Base-by-base conservation (phyloP, 2,113 vertebrate species). In the Atractosteus spatula region DNA sequence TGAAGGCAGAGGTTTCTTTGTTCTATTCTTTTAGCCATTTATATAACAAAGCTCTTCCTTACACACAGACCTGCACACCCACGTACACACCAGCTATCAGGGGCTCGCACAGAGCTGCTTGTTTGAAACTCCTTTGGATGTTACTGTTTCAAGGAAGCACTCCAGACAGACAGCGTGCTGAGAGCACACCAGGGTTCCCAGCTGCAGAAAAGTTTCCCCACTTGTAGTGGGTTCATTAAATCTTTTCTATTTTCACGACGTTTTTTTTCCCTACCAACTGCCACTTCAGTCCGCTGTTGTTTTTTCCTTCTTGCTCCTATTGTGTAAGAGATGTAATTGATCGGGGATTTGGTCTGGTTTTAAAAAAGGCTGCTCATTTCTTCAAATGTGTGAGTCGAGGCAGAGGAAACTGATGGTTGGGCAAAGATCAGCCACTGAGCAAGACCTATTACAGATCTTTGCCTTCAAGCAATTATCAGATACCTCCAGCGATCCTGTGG, bases 1-100 rank as follows among this genome's bases (percentile, higher is more conserved):
- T 29, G 10, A 44, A 41, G 41, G 61, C 55, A 55, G 13, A 41
- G 17, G 16, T 56, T 41, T 62, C 51, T 76, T 76, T 77, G 66
- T 69, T 73, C 62, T 61, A n/a, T 47, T 74, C 69, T 44, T 62
- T 16, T 63, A 66, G 71, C 67, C 70, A 64, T 76, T 76, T 72
- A 62, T 61, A 59, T 57, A 66, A 59, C 54, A 43, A 43, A 57
- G 10, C 12, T n/a, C 44, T 51, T 44, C 69, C 63, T 43, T 54
- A 51, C 17, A 66, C 69, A 16, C 69, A 62, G 12, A 47, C 8
- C 17, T 51, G 45, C 70, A 45, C 42, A 41, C 66, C 41, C 45
- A 51, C 12, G 17, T 47, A 44, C 47, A 45, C 57, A 47, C 41
- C 57, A 44, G 1, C 47, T 51, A 51, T 51, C 47, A 51, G 10